Conservation (phyloP, 2,888 invertebrate genomes). For the Anticlea derivata region DNA sequence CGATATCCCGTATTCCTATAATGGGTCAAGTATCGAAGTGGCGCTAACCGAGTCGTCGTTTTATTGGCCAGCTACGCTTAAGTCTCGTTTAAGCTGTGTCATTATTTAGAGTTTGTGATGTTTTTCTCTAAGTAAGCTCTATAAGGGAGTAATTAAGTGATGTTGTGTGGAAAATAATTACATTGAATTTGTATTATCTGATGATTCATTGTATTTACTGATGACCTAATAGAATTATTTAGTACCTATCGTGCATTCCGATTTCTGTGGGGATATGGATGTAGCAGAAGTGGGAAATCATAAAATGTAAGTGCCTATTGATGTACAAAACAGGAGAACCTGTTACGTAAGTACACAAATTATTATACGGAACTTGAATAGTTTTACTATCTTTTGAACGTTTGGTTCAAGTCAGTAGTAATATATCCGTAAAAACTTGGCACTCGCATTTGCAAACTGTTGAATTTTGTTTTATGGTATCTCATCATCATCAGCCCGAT, state of each 20-base stretch:
- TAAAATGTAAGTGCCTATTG: not conserved
- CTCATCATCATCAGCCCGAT: too few species aligned
- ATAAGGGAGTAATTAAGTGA: conserved; percentile 3
- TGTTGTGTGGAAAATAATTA: conserved; percentile 19
- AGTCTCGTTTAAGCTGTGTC: not conserved
- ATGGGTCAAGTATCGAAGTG: conserved; percentile 6
- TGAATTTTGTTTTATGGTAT: too few species aligned
- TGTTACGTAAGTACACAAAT: too few species aligned
- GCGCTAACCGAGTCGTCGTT: not conserved
- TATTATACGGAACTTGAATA: too few species aligned
- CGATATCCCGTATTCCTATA: conserved; percentile 13
- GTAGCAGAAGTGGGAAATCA: not conserved
- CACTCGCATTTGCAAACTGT: not conserved
- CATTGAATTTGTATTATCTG: conserved; percentile 2
- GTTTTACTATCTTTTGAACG: not conserved
- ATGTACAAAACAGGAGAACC: not conserved
- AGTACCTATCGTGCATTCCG: conserved; percentile 13
- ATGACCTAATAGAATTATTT: conserved; percentile 21
- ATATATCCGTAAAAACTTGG: conserved; percentile 1
- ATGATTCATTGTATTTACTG: conserved; percentile 24
- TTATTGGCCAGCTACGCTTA: not conserved
- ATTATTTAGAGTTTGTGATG: not conserved
- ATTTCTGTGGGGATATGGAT: conserved; percentile 1
- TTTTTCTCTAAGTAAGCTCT: not conserved
- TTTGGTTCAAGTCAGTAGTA: not conserved